Percentiles rank a stretch among this genome's conserved stretches.
Evolutionary conservation across 2,888 invertebrate species (phyloP).

Genomic region (Drosophila helvetica): DNA sequence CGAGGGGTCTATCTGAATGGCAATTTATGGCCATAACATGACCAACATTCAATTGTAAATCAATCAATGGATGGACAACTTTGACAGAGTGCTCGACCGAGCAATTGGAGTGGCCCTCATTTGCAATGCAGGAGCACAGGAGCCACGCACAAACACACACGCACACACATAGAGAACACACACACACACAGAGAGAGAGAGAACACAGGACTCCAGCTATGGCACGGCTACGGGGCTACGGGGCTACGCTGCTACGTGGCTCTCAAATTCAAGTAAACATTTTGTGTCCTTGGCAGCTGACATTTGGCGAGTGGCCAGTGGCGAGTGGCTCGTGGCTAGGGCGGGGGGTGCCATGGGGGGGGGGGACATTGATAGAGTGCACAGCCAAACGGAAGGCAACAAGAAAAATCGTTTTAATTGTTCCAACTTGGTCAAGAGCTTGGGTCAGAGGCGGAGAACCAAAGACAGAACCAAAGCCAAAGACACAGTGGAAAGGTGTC

Average conservation of each 20-base stretch:
- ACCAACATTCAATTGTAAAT: slow-evolving; percentile 57
- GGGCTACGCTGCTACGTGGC: not conserved
- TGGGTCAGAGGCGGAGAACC: slow-evolving; percentile 25
- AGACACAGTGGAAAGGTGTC: not conserved
- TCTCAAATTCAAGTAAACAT: slow-evolving; percentile 29
- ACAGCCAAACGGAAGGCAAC: slow-evolving; percentile 17
- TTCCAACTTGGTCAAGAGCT: slow-evolving; percentile 45
- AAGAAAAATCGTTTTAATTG: slow-evolving; percentile 57
- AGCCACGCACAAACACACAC: not conserved
- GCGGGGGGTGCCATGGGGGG: not conserved
- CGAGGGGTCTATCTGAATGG: slow-evolving; percentile 11
- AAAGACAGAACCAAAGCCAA: not conserved
- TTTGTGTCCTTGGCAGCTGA: slow-evolving; percentile 62
- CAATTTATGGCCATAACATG: slow-evolving; percentile 48
- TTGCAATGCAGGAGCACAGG: slow-evolving; percentile 46
- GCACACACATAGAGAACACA: not conserved
- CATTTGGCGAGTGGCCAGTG: slow-evolving; percentile 53
- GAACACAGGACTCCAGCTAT: not conserved
- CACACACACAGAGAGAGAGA: not conserved
- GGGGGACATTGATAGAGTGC: slow-evolving; percentile 33
- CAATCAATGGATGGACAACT: slow-evolving; percentile 55
- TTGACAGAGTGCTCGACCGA: slow-evolving; percentile 14
- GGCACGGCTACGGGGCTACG: too few relatives aligned
- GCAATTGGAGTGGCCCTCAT: slow-evolving; percentile 43
- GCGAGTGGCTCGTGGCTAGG: not conserved